phyloP scores from a whole-genome alignment of 2,113 vertebrate species.

The Colistium nudipinnis region DNA sequence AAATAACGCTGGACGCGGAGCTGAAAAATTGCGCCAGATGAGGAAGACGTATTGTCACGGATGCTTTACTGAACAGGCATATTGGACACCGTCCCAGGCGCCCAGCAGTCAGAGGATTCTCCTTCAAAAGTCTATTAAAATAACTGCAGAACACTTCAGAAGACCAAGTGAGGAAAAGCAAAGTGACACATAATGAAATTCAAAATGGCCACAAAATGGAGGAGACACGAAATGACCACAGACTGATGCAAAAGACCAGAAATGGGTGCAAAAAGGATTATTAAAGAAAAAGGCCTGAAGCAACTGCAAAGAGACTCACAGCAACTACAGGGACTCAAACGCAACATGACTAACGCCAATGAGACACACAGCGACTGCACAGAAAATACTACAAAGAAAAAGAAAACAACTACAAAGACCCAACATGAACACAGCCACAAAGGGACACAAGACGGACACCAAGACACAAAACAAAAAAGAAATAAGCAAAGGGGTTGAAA shows the following conservation, averaged over 20 bases:
- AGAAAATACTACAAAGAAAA: neutral
- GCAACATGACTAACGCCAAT: too few relatives aligned
- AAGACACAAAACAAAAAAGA: too few relatives aligned
- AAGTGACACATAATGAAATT: neutral
- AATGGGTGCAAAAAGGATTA: neutral
- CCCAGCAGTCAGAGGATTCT: neutral
- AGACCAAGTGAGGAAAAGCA: neutral
- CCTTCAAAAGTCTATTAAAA: neutral
- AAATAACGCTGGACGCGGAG: neutral
- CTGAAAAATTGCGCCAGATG: neutral
- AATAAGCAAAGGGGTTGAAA: too few relatives aligned
- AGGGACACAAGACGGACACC: neutral
- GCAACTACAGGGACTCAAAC: neutral
- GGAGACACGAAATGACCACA: neutral
- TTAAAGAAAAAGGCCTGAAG: too few relatives aligned
- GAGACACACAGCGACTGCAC: neutral
- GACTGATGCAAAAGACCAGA: neutral
- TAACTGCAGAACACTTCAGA: neutral
- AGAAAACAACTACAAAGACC: neutral
- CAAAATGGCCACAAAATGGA: neutral
- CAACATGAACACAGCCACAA: neutral
- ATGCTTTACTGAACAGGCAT: neutral
- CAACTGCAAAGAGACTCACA: neutral
- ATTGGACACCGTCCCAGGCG: neutral
- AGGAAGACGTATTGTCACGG: neutral